Evolutionary conservation across 2,888 invertebrate genomes (phyloP), one percentile per base, ranked within the genome.

Genomic region (Hirtodrosophila confusa): DNA sequence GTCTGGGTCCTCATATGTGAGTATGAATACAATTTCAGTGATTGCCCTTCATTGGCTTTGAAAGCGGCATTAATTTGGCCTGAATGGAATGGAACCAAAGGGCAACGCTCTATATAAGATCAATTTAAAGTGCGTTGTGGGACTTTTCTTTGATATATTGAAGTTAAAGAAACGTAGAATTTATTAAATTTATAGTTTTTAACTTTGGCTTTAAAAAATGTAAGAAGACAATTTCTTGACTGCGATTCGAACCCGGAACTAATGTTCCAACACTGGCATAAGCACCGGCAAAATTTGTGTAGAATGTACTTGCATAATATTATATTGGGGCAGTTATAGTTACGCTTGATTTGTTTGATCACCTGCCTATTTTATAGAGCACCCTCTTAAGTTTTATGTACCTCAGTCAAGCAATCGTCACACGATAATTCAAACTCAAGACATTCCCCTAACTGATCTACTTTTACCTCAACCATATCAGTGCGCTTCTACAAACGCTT

Each of bases 401-500:
- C 23, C 39, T 56, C 10, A 39, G 24, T 39, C 23, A 6, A 1
- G 11, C 6, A 77, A 44, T 58, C 60, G 74, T 78, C 69, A 54
- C 78, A 68, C 69, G 58, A 55, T 60, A 58, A 31, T 24, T 53
- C 51, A 67, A 62, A 51, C 50, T 56, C 45, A 31, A 33, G 29
- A 58, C 41, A 65, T 51, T 39, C 58, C 65, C 58, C 47, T 48
- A 27, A 43, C 36, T 72, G 78, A 47, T 45, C 67, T 65, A 74
- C 31, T 74, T 77, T 50, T 36, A 43, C 37, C 41, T 40, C 35
- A 57, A 45, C 9, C 48, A 36, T 74, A 73, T 74, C 69, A 65
- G 57, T 36, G 74, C 73, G 41, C 61, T 71, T 71, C 75, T 4
- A 36, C n/a, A 49, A 48, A 56, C 79, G 65, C 63, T 80, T 79